phyloP scores from a whole-genome alignment of 2,797 vertebrate genomes.

The Anas bahamensis region DNA sequence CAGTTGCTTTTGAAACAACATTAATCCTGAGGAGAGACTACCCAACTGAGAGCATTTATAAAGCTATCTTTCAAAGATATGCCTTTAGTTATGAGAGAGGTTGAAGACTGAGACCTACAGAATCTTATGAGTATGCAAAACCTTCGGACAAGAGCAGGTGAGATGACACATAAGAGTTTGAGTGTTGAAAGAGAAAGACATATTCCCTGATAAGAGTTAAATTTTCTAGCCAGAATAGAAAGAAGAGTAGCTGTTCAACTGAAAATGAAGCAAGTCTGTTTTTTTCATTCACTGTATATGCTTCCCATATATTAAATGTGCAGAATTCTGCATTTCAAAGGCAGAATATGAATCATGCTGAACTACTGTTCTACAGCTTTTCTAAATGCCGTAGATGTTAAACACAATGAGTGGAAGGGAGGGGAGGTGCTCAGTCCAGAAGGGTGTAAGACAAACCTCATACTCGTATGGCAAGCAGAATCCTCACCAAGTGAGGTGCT shows the following conservation, averaged over 20 bases:
- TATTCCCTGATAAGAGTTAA: neutral
- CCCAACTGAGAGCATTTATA: neutral
- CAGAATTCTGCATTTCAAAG: neutral
- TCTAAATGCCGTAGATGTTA: rapidly evolving
- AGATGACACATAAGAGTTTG: neutral
- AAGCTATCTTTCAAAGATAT: neutral
- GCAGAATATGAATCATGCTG: neutral
- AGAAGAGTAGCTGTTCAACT: neutral
- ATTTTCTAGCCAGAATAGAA: neutral
- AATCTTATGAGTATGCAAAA: neutral
- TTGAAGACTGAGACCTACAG: neutral
- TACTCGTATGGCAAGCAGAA: neutral
- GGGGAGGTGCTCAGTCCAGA: neutral
- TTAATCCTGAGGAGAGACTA: slow-evolving; percentile 21
- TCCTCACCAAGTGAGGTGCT: neutral
- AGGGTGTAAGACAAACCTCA: neutral
- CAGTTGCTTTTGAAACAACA: slow-evolving; percentile 3
- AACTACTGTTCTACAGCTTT: neutral
- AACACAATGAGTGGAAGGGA: neutral
- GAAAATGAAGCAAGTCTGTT: neutral
- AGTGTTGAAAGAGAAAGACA: neutral
- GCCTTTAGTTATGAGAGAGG: neutral
- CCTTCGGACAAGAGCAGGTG: neutral
- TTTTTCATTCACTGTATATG: neutral
- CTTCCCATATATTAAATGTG: neutral